A percentile compares a stretch with the other conserved stretches of the same genome.
These are phyloP conservation scores for Chelonoidis abingdonii DNA, from an alignment of 2,113 vertebrate genomes.

Conservation along the genomic window DNA sequence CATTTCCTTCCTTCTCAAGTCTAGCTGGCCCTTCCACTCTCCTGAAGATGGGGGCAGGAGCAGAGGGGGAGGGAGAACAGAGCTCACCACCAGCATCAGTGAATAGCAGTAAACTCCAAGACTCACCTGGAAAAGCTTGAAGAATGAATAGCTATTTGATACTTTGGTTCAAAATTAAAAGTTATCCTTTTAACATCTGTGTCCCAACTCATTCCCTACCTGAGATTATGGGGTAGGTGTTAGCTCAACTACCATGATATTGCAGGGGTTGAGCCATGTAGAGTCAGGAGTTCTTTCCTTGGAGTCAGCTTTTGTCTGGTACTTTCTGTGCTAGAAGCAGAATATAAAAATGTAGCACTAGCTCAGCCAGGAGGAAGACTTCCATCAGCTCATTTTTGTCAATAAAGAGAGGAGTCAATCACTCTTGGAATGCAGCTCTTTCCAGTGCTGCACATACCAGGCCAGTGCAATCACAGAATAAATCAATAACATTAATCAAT, in stretches of 20 bases:
- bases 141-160: neutral
- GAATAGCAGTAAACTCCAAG: neutral
- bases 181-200: neutral
- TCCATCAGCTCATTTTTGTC: conserved; percentile 77
- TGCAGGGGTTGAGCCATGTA: neutral
- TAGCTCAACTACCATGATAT: neutral
- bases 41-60: neutral
- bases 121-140: fast-evolving
- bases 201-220: neutral
- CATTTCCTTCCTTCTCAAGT: neutral
- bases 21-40: neutral
- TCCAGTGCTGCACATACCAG: conserved; percentile 26
- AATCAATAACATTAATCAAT: conserved; percentile 76
- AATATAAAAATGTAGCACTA: conserved; percentile 31
- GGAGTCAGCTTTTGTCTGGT: neutral
- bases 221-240: neutral
- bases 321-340: conserved; percentile 39
- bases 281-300: neutral
- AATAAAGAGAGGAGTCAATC: conserved; percentile 78
- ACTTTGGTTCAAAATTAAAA: neutral
- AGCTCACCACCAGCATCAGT: fast-evolving
- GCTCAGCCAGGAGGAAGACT: conserved; percentile 50
- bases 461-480: conserved; percentile 51
- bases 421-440: conserved; percentile 56
- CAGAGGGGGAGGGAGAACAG: neutral